phyloP scores from a whole-genome alignment of 1,140 invertebrate species.

The Phymastichus coffea region DNA sequence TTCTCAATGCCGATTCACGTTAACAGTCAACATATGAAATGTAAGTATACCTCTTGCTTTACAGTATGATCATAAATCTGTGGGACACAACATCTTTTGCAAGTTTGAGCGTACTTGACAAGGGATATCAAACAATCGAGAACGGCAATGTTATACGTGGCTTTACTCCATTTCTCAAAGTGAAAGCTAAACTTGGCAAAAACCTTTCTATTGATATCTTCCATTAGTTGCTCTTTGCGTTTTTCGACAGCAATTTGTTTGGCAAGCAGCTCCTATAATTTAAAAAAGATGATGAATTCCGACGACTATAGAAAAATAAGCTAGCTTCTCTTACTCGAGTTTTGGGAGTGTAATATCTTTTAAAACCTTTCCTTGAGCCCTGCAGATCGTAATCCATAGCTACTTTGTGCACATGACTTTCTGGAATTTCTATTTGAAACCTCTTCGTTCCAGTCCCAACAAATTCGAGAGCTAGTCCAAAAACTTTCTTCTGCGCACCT shows the following conservation, averaged over 20 bases:
- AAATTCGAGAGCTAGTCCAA: constrained; percentile 70
- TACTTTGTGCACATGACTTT: constrained; percentile 68
- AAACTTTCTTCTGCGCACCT: constrained; percentile 67
- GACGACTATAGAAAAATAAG: neutral
- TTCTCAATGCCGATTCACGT: no score
- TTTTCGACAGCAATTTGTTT: constrained; percentile 80
- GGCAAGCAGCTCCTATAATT: constrained; percentile 65
- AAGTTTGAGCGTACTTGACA: constrained; percentile 71
- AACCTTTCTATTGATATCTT: constrained; percentile 85
- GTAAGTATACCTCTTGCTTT: no score
- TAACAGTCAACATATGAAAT: no score
- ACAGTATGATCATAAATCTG: constrained; percentile 59
- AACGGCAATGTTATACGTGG: constrained; percentile 76
- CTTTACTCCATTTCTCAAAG: constrained; percentile 78
- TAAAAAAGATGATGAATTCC: neutral
- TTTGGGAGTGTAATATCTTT: constrained; percentile 77
- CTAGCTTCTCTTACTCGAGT: constrained; percentile 65
- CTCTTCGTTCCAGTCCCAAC: constrained; percentile 87
- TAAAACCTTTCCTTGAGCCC: constrained; percentile 84
- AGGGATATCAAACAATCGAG: constrained; percentile 86
- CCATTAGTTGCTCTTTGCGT: constrained; percentile 70
- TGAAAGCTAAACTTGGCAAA: constrained; percentile 87
- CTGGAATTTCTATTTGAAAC: constrained; percentile 92
- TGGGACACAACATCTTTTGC: constrained; percentile 79
- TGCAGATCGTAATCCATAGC: constrained; percentile 76